Percentiles rank a stretch among this genome's conserved stretches.
Evolutionary conservation across 2,113 vertebrate genomes (phyloP).

Genomic region (Pavo muticus): DNA sequence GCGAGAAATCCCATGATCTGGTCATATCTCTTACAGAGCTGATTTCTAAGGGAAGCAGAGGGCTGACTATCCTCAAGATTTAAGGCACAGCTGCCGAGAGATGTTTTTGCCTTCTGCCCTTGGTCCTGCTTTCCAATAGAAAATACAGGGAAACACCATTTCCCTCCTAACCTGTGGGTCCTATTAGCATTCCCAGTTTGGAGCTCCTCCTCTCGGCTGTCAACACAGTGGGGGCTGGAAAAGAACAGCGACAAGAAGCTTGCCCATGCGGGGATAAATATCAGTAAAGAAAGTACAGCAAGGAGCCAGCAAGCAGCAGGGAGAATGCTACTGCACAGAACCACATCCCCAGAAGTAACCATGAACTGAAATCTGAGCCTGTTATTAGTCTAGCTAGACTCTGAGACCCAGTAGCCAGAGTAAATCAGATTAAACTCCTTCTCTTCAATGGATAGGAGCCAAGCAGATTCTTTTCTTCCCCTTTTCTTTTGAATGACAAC

Average conservation of each 20-base stretch:
- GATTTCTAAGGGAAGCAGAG: neutral
- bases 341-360: neutral
- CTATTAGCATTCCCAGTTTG: neutral
- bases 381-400: constrained; percentile 63
- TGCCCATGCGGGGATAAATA: neutral
- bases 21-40: neutral
- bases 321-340: neutral
- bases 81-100: neutral
- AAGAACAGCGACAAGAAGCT: neutral
- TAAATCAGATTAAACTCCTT: constrained; percentile 71
- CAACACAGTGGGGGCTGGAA: neutral
- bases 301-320: constrained; percentile 4
- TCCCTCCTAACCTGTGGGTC: neutral
- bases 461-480: neutral
- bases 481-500: neutral
- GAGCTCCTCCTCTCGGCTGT: constrained; percentile 19
- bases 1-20: neutral
- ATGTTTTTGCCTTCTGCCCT: neutral
- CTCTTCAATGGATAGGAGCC: constrained; percentile 31
- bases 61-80: neutral
- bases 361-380: constrained; percentile 46
- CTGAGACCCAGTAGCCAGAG: neutral
- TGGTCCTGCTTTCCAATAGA: neutral
- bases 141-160: neutral
- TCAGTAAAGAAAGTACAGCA: neutral